These are phyloP conservation scores for Pygocentrus nattereri DNA, from an alignment of 2,797 vertebrate species.

Conservation along the genomic window DNA sequence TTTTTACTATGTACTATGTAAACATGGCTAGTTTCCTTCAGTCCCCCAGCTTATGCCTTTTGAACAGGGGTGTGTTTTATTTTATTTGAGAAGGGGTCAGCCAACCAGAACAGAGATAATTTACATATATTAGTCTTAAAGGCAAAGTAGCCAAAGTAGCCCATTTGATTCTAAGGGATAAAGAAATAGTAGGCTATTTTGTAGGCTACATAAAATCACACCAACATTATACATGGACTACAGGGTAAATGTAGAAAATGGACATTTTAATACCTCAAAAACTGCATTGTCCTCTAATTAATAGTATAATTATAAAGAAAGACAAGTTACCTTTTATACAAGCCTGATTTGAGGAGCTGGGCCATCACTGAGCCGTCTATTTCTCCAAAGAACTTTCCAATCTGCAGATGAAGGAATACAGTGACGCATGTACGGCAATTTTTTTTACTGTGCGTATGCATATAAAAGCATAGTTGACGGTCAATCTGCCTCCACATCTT, in stretches of 20 bases:
- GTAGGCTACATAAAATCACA: too few relatives aligned
- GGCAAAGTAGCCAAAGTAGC: not conserved
- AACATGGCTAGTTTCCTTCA: too few relatives aligned
- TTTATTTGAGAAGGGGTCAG: not conserved
- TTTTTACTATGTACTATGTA: too few relatives aligned
- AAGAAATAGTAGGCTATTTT: not conserved
- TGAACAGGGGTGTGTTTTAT: not conserved
- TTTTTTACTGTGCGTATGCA: not conserved
- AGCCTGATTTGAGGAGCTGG: conserved; percentile 90
- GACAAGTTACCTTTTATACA: conserved; percentile 84
- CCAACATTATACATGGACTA: too few relatives aligned
- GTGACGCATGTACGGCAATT: not conserved
- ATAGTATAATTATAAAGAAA: not conserved
- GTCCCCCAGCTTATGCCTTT: too few relatives aligned
- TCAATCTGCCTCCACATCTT: conserved; percentile 1
- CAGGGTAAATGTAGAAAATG: not conserved
- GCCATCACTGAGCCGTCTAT: conserved; percentile 92
- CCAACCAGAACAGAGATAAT: not conserved
- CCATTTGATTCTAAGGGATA: not conserved
- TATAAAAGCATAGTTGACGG: not conserved
- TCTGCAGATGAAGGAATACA: conserved; percentile 72
- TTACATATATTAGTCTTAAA: not conserved
- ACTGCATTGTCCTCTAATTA: not conserved
- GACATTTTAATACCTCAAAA: not conserved
- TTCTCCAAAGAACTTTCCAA: conserved; percentile 92